Evolutionary conservation across 2,888 invertebrate genomes (phyloP), one percentile per base, ranked within the genome.

Genomic region (Hyalella azteca): DNA sequence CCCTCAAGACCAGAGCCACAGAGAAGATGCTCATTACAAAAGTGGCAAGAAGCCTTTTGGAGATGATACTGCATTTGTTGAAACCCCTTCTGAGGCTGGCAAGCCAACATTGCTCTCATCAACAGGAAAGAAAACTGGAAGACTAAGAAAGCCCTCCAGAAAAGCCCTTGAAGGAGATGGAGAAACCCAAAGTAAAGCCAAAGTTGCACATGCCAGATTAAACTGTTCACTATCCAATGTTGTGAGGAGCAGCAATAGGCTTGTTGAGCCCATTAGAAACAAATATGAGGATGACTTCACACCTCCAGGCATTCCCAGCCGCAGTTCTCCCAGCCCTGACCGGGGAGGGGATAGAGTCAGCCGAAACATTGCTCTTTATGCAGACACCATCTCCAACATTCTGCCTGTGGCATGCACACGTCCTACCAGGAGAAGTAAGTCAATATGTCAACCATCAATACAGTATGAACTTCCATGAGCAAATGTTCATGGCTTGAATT

Each of bases 151-250:
- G 29, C 66, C 66, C 19, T 36, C 66, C 29, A 32, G 66, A 15
- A 66, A 66, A 36, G 66, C 66, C 48, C 78, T 81, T 81, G 83
- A 75, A 19, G 75, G 80, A 78, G 83, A 81, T 73, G 81, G 80
- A 41, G 79, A 75, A 15, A 80, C 80, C 79, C 80, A 29, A 13
- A 45, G 19, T 39, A 32, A 75, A 41, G 75, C 19, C 22, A 7
- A 77, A 48, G 77, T 13, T 48, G 77, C 3, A 19, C 26, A 19
- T 26, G 19, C 50, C 19, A 22, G 22, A 45, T n/a, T 13, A 22
- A 11, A 29, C 32, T n/a, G 26, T 29, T 77, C 77, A 50, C 26
- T n/a, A 32, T 26, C 36, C 9, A 45, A 77, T 29, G 73, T 19
- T 11, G 13, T 32, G 32, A 5, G 7, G n/a, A 29, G 22, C 9